phyloP scores from a whole-genome alignment of 1,140 invertebrate genomes.

The Drosophila nannoptera region DNA sequence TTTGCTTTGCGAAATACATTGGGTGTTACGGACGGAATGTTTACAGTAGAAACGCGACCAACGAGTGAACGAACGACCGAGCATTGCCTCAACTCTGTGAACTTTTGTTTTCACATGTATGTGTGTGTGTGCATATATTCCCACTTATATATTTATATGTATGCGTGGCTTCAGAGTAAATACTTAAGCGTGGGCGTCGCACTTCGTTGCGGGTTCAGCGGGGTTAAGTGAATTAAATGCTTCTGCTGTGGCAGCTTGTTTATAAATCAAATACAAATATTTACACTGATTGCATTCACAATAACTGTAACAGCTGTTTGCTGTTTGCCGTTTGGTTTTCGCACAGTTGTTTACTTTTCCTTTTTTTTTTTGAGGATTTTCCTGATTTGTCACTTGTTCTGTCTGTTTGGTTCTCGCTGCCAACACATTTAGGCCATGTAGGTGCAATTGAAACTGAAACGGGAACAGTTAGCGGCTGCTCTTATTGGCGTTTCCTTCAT shows the following conservation, averaged over 20 bases:
- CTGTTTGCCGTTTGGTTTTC: slow-evolving; percentile 54
- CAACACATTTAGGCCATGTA: slow-evolving; percentile 58
- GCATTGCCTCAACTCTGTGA: slow-evolving; percentile 21
- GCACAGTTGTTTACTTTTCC: slow-evolving; percentile 45
- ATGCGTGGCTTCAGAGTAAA: slow-evolving; percentile 8
- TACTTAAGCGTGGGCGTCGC: slow-evolving; percentile 33
- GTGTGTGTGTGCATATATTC: not conserved
- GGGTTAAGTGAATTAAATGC: slow-evolving; percentile 38
- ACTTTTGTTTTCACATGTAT: not conserved
- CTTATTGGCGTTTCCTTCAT: slow-evolving; percentile 24
- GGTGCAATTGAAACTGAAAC: slow-evolving; percentile 2
- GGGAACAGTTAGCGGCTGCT: slow-evolving; percentile 46
- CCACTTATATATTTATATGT: not conserved
- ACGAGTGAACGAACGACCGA: slow-evolving; percentile 51
- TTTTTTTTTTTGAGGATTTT: slow-evolving; percentile 10
- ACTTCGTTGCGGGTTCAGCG: slow-evolving; percentile 22
- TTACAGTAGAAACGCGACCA: slow-evolving; percentile 18
- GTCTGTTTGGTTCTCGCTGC: slow-evolving; percentile 7
- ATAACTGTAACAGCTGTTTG: slow-evolving; percentile 57
- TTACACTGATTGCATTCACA: slow-evolving; percentile 29
- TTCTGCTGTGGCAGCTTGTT: slow-evolving; percentile 26
- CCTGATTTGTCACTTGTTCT: not conserved
- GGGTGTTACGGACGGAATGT: slow-evolving; percentile 26
- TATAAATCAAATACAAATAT: slow-evolving; percentile 38
- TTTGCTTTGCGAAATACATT: not conserved